Percentiles rank a stretch among this genome's conserved stretches.
These are phyloP conservation scores for Ifrita kowaldi DNA, from an alignment of 2,113 vertebrate species.

Conservation along the genomic window DNA sequence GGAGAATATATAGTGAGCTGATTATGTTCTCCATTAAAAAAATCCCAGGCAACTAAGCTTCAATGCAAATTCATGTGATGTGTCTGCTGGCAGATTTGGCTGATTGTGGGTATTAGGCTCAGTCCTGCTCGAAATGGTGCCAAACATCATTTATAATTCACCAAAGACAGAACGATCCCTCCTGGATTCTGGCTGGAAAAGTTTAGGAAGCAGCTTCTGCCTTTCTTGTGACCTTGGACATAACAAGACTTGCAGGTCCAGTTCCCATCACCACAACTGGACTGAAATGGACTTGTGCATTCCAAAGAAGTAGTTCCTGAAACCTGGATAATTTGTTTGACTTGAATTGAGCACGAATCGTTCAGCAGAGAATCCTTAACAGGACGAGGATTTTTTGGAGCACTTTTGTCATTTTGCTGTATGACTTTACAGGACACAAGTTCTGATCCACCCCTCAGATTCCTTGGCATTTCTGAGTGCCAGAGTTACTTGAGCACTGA, in stretches of 20 bases:
- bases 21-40: constrained; percentile 29
- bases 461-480: neutral
- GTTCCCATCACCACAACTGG: neutral
- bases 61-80: constrained; percentile 5
- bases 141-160: neutral
- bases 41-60: constrained; percentile 1
- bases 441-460: neutral
- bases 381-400: neutral
- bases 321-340: neutral
- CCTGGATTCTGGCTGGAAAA: neutral
- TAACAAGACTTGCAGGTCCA: neutral
- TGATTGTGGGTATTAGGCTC: neutral
- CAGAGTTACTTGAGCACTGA: neutral
- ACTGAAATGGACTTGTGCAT: neutral
- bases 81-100: constrained; percentile 11
- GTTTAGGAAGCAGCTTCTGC: neutral
- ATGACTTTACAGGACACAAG: neutral
- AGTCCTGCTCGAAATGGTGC: neutral
- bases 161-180: neutral
- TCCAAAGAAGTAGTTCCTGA: neutral
- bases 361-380: neutral
- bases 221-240: neutral
- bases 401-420: neutral
- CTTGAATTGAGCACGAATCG: neutral
- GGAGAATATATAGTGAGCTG: constrained; percentile 37